These are phyloP conservation scores for Hyppa rectilinea DNA, from an alignment of 2,888 invertebrate species.

Conservation along the genomic window DNA sequence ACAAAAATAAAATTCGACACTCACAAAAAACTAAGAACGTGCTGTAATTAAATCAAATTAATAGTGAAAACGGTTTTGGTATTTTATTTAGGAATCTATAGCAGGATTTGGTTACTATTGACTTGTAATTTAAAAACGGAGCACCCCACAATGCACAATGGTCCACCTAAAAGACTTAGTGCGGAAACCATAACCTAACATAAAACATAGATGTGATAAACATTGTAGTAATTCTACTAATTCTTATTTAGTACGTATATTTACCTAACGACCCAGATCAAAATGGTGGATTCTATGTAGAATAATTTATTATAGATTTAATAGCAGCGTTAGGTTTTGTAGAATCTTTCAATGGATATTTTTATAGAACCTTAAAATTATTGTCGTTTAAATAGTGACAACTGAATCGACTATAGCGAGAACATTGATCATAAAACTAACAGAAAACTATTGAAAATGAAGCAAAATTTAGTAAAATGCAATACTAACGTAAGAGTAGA, in stretches of 20 bases:
- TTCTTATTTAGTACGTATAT: no score
- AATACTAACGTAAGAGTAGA: slow-evolving; percentile 8
- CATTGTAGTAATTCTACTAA: no score
- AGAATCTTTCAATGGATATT: not conserved
- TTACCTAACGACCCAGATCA: not conserved
- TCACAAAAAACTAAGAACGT: slow-evolving; percentile 53
- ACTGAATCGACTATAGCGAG: not conserved
- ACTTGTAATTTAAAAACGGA: not conserved
- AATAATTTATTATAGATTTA: not conserved
- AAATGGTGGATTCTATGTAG: not conserved
- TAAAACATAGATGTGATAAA: no score
- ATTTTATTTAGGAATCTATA: slow-evolving; percentile 20
- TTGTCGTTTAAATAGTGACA: not conserved
- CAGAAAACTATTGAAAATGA: slow-evolving; percentile 9
- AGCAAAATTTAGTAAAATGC: not conserved
- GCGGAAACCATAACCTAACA: no score
- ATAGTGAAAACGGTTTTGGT: slow-evolving; percentile 39
- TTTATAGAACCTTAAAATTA: not conserved
- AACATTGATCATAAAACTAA: not conserved
- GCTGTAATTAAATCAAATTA: slow-evolving; percentile 52
- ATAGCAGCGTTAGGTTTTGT: not conserved
- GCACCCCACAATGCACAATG: no score
- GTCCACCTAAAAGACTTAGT: no score
- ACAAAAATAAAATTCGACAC: slow-evolving; percentile 65
- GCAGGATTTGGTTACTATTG: not conserved